These are phyloP conservation scores for Melipona beecheii DNA, from an alignment of 2,888 invertebrate species.

Conservation along the genomic window DNA sequence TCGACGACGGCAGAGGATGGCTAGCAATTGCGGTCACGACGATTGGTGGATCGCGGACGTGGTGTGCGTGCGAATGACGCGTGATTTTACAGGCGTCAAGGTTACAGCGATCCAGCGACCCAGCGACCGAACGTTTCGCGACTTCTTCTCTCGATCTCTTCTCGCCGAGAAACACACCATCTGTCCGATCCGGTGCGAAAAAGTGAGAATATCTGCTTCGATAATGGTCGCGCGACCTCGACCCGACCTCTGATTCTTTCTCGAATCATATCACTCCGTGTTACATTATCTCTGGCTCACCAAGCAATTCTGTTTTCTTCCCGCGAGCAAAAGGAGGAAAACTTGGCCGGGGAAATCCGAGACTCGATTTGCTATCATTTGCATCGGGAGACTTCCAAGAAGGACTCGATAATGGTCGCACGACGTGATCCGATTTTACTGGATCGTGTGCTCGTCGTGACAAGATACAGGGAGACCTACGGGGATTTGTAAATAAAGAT, in stretches of 20 bases:
- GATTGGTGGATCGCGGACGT: neutral
- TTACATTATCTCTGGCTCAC: neutral
- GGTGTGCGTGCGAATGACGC: conserved; percentile 4
- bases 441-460: too few species aligned
- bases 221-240: neutral
- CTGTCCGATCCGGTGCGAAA: neutral
- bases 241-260: neutral
- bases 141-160: neutral
- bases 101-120: neutral
- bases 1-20: neutral
- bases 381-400: neutral
- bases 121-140: neutral
- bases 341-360: neutral
- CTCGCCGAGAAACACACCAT: neutral
- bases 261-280: neutral
- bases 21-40: neutral
- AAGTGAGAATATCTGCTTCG: neutral
- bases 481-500: too few species aligned
- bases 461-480: too few species aligned
- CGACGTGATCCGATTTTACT: too few species aligned
- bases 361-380: neutral
- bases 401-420: too few species aligned
- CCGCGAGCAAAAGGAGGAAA: neutral
- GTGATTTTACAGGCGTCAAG: conserved; percentile 8
- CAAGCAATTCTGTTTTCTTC: neutral